phyloP scores from a whole-genome alignment of 2,113 vertebrate genomes.

The Choloepus hoffmanni region DNA sequence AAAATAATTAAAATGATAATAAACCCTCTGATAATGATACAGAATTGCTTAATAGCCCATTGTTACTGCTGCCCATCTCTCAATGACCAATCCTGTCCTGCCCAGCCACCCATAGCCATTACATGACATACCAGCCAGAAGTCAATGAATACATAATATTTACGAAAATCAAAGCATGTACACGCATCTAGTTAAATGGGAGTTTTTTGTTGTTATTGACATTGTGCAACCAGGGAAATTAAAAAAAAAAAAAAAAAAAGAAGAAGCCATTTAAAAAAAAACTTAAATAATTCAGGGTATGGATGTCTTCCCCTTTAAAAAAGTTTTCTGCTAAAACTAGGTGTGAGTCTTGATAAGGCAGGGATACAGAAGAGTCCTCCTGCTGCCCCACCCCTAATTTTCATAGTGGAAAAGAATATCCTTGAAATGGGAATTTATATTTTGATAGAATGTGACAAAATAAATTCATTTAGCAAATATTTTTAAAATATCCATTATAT shows the following conservation, averaged over 20 bases:
- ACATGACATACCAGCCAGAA: background rate
- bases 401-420: background rate
- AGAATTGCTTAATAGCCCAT: background rate
- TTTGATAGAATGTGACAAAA: constrained; percentile 15
- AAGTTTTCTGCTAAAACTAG: background rate
- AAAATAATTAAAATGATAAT: constrained; percentile 19
- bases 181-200: background rate
- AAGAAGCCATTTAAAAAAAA: background rate
- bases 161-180: background rate
- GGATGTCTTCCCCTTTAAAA: background rate
- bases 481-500: background rate
- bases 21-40: constrained; percentile 8
- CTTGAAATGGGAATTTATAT: background rate
- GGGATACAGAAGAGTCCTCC: background rate
- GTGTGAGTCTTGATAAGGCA: background rate
- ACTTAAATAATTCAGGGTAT: background rate
- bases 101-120: background rate
- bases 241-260: background rate
- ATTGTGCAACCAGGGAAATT: background rate
- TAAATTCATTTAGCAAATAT: background rate
- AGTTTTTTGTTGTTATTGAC: background rate
- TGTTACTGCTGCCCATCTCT: background rate
- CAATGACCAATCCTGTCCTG: constrained; percentile 2
- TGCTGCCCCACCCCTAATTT: background rate
- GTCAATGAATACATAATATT: background rate